A percentile compares a stretch with the other conserved stretches of the same genome.
Evolutionary conservation across 1,140 invertebrate species (phyloP).

Genomic region (Oryctes rhinoceros): DNA sequence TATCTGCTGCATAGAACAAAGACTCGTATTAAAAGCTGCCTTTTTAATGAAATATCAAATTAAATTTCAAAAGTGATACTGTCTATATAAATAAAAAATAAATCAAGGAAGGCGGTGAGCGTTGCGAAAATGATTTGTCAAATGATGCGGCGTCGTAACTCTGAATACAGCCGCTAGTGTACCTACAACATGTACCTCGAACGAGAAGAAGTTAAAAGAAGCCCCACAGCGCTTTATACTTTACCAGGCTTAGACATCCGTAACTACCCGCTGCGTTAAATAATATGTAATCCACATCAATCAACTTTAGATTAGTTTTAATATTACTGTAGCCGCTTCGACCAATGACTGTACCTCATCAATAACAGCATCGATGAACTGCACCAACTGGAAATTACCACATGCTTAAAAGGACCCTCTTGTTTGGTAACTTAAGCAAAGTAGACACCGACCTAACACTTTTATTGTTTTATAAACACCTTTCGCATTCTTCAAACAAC

Average conservation of each 20-base stretch:
- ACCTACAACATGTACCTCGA: not conserved
- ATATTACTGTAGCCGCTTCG: slow-evolving; percentile 46
- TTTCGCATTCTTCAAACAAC: not conserved
- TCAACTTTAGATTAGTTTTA: slow-evolving; percentile 54
- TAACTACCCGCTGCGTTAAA: slow-evolving; percentile 50
- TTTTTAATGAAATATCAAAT: too few species aligned
- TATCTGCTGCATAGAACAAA: too few species aligned
- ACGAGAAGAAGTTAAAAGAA: slow-evolving; percentile 2
- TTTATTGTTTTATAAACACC: slow-evolving; percentile 27
- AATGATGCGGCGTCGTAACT: too few species aligned
- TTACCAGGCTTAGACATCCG: slow-evolving; percentile 40
- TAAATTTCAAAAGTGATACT: too few species aligned
- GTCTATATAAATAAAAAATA: too few species aligned
- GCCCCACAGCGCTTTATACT: slow-evolving; percentile 38
- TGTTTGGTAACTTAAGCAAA: slow-evolving; percentile 11
- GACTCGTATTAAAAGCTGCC: too few species aligned
- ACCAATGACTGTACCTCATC: slow-evolving; percentile 42
- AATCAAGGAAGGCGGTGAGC: too few species aligned
- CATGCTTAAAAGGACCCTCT: slow-evolving; percentile 21
- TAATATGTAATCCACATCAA: slow-evolving; percentile 55
- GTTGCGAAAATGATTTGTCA: too few species aligned
- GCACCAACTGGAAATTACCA: slow-evolving; percentile 35
- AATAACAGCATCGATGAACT: slow-evolving; percentile 42
- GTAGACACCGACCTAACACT: not conserved
- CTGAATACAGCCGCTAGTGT: not conserved